Evolutionary conservation across 2,888 invertebrate species (phyloP).

Genomic region (Thyatira batis): DNA sequence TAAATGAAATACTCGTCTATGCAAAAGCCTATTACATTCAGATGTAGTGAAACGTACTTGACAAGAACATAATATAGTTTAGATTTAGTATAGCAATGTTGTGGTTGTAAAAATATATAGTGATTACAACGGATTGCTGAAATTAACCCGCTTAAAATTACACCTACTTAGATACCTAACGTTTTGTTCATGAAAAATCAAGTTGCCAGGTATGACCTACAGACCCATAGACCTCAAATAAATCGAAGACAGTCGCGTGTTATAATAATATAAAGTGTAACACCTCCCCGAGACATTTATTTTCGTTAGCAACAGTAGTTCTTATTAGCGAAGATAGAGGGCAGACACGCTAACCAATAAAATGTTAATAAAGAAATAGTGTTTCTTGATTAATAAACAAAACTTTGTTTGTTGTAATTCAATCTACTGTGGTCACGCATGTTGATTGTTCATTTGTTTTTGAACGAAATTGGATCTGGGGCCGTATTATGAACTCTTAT

Average conservation of each 20-base stretch:
- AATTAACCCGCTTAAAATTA: not conserved
- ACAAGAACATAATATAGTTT: no score
- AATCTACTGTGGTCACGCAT: constrained; percentile 3
- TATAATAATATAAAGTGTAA: constrained; percentile 69
- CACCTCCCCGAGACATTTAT: constrained; percentile 69
- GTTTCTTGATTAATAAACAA: constrained; percentile 50
- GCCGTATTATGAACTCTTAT: no score
- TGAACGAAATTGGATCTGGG: not conserved
- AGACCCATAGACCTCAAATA: constrained; percentile 26
- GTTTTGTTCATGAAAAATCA: not conserved
- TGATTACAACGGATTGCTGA: no score
- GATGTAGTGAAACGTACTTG: no score
- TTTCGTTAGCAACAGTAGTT: constrained; percentile 67
- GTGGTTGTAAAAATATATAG: no score
- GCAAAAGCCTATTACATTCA: no score
- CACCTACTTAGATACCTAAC: not conserved
- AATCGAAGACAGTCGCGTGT: constrained; percentile 61
- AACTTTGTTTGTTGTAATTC: constrained; percentile 31
- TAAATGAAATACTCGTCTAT: no score
- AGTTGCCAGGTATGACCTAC: constrained; percentile 4
- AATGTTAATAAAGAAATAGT: constrained; percentile 63
- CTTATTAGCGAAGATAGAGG: constrained; percentile 65
- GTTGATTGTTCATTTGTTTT: not conserved
- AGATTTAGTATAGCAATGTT: no score
- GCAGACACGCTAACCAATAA: constrained; percentile 67